Base-by-base conservation (phyloP, 2,113 vertebrate species). In the Camelus bactrianus region DNA sequence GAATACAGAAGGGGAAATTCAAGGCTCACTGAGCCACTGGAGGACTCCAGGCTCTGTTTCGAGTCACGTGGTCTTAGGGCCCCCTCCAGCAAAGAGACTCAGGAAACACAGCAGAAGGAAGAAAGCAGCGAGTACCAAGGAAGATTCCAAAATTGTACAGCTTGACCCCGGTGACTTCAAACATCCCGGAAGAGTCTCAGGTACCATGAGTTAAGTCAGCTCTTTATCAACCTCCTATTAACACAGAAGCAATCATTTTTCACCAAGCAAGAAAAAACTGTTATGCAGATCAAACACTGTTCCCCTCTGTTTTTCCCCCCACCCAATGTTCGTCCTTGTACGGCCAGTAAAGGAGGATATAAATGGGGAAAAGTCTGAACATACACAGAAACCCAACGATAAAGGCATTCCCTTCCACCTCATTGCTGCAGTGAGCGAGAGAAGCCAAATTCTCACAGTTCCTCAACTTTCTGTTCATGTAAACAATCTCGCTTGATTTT, bases 401-500 rank as follows among this genome's bases (percentile, higher is more conserved):
- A 76, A 84, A 89, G 50, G 35, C 76, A 80, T 77, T 95, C 75
- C 48, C 72, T 67, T 77, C 35, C 28, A 48, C 5, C 67, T 32
- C 22, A 6, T 38, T 42, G 32, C 38, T 54, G 12, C 42, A 60
- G 7, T 48, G 35, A n/a, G 90, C 56, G 89, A 89, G 64, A 65
- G 79, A 91, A 73, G 86, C 87, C 94, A 82, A 72, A 87, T 76
- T 95, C 91, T 97, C 97, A 94, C 76, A 90, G 60, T 94, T 64
- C 24, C 5, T 91, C 76, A 17, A 89, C 83, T 93, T 93, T 96
- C 81, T 95, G 46, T 42, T 89, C 89, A 48, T 54, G 86, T 77
- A 96, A 95, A 97, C 91, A 89, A 62, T 83, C 85, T 93, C 92
- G 81, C 48, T 94, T 89, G 92, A 96, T 93, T 97, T 96, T 96